Conservation (phyloP, 2,888 invertebrate genomes). For the Drosophila emarginata region DNA sequence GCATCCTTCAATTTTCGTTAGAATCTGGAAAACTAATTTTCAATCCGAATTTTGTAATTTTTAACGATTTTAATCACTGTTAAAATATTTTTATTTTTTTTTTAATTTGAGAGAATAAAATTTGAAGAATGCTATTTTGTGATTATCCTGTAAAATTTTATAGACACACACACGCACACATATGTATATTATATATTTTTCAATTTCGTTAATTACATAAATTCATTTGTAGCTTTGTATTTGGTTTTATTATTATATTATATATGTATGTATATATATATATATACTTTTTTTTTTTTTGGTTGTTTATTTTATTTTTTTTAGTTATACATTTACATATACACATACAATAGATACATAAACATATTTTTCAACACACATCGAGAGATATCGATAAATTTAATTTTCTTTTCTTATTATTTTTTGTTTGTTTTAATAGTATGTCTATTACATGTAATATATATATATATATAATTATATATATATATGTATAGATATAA, state of each 20-base stretch:
- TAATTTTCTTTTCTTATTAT: slow-evolving; percentile 1
- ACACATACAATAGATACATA: slow-evolving; percentile 19
- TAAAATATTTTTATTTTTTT: too few relatives aligned
- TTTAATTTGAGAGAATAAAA: too few relatives aligned
- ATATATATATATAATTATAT: slow-evolving; percentile 28
- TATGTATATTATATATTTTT: neutral
- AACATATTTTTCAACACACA: slow-evolving; percentile 22
- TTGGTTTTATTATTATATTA: neutral
- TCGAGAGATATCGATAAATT: slow-evolving; percentile 16
- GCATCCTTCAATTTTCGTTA: too few relatives aligned
- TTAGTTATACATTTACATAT: neutral
- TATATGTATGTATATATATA: neutral
- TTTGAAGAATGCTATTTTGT: too few relatives aligned
- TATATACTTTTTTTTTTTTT: neutral
- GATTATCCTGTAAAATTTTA: neutral
- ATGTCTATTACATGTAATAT: slow-evolving; percentile 16
- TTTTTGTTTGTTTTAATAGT: neutral
- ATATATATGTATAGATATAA: slow-evolving; percentile 34
- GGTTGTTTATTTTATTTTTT: neutral
- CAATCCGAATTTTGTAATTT: too few relatives aligned
- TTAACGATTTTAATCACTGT: too few relatives aligned
- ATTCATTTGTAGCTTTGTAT: neutral
- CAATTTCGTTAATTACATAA: neutral
- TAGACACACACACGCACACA: neutral
- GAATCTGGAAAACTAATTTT: too few relatives aligned